Percentiles rank a stretch among this genome's conserved stretches.
Conservation (phyloP, 2,888 invertebrate species). For the Vannuccia rotundouncinata region DNA sequence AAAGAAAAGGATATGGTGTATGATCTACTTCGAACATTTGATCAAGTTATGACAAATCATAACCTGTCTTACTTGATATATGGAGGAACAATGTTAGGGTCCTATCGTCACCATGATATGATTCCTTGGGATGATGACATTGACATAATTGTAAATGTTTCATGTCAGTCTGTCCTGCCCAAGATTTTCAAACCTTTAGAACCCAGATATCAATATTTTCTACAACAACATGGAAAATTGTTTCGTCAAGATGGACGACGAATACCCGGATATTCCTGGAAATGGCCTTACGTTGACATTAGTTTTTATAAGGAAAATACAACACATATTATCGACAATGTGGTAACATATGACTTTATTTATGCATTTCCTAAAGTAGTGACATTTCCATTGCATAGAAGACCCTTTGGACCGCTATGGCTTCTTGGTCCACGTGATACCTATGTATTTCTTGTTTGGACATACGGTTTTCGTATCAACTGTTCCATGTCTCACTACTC, state of each 20-base stretch:
- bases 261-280: slow-evolving; percentile 40
- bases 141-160: slow-evolving; percentile 38
- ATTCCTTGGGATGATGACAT: slow-evolving; percentile 43
- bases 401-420: slow-evolving; percentile 41
- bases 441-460: slow-evolving; percentile 36
- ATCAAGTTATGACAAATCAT: background rate
- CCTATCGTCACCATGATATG: slow-evolving; percentile 42
- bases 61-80: slow-evolving; percentile 41
- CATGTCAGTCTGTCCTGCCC: background rate
- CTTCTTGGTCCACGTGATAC: slow-evolving; percentile 41
- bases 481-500: slow-evolving; percentile 41
- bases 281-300: slow-evolving; percentile 42
- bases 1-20: background rate
- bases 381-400: slow-evolving; percentile 42
- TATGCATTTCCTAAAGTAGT: slow-evolving; percentile 39
- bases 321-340: slow-evolving; percentile 42
- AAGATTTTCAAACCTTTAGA: background rate
- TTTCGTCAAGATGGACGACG: slow-evolving; percentile 21
- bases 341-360: slow-evolving; percentile 34
- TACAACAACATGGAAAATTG: slow-evolving; percentile 37
- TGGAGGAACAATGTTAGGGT: slow-evolving; percentile 41
- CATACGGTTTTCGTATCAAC: slow-evolving; percentile 33
- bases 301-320: slow-evolving; percentile 41
- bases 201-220: slow-evolving; percentile 22
- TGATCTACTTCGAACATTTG: background rate